Conservation (phyloP, 2,113 vertebrate species). For the Nothoprocta pentlandii region DNA sequence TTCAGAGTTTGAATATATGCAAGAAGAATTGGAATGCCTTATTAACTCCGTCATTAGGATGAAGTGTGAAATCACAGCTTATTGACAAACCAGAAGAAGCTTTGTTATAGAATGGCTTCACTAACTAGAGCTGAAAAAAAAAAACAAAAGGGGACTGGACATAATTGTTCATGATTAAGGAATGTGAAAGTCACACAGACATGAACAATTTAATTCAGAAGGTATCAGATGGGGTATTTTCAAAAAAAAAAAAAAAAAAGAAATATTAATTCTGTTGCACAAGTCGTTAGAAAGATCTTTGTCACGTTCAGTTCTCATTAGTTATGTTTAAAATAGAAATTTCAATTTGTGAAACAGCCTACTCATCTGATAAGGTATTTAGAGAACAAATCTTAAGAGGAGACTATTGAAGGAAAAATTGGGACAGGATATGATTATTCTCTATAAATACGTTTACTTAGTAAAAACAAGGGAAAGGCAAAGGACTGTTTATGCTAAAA, state of each 20-base stretch:
- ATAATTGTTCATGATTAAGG: not conserved
- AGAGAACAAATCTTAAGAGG: not conserved
- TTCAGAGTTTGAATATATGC: not conserved
- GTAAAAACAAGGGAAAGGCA: not conserved
- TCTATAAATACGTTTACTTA: conserved; percentile 5
- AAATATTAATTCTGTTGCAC: not conserved
- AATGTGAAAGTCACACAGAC: not conserved
- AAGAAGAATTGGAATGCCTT: not conserved
- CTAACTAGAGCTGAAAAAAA: not conserved
- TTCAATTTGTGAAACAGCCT: not conserved
- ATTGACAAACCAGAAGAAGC: not conserved
- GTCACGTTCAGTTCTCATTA: conserved; percentile 7
- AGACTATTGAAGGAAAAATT: not conserved
- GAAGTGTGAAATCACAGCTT: not conserved
- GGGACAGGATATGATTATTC: not conserved
- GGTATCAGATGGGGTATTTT: not conserved
- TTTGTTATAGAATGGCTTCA: not conserved
- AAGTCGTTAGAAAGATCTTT: not conserved
- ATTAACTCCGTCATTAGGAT: not conserved
- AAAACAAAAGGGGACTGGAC: not conserved
- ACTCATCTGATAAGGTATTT: not conserved
- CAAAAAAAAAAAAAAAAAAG: conserved; percentile 14
- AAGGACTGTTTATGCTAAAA: not conserved
- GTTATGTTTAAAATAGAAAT: not conserved
- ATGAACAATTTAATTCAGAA: not conserved